A percentile compares a stretch with the other conserved stretches of the same genome.
These are phyloP conservation scores for Drosophila santomea DNA, from an alignment of 1,140 invertebrate species.

Conservation along the genomic window DNA sequence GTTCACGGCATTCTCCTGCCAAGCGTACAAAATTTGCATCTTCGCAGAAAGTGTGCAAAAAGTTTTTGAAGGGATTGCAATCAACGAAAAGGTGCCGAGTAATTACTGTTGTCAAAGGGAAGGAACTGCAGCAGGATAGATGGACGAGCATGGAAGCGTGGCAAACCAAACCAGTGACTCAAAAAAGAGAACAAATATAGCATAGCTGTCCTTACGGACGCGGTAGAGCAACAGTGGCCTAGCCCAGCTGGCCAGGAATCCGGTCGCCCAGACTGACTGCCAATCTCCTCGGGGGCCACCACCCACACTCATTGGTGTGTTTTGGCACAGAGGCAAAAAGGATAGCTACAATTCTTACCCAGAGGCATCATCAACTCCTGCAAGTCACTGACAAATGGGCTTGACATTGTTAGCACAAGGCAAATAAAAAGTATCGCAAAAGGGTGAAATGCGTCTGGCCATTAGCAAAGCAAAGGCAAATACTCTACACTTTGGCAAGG, in stretches of 20 bases:
- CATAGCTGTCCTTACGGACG: slow-evolving; percentile 12
- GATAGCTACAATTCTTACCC: slow-evolving; percentile 15
- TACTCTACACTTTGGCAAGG: neutral
- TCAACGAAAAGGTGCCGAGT: slow-evolving; percentile 60
- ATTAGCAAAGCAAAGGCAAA: slow-evolving; percentile 1
- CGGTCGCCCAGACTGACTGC: slow-evolving; percentile 15
- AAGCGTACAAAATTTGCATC: slow-evolving; percentile 50
- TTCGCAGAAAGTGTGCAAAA: slow-evolving; percentile 17
- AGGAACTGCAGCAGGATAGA: slow-evolving; percentile 1
- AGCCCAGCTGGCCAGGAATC: slow-evolving; percentile 10
- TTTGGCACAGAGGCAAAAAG: slow-evolving; percentile 18
- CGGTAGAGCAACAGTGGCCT: slow-evolving; percentile 48
- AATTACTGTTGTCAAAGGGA: slow-evolving; percentile 46
- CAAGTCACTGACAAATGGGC: slow-evolving; percentile 50
- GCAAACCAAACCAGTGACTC: neutral
- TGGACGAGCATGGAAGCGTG: slow-evolving; percentile 16
- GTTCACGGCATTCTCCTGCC: slow-evolving; percentile 17
- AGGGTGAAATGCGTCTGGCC: neutral
- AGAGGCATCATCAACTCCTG: slow-evolving; percentile 22
- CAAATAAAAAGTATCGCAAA: slow-evolving; percentile 22
- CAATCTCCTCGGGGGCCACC: slow-evolving; percentile 10
- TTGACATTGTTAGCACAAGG: slow-evolving; percentile 39
- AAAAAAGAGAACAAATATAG: slow-evolving; percentile 4
- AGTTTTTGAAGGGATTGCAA: slow-evolving; percentile 23
- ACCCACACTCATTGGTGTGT: slow-evolving; percentile 1